These are phyloP conservation scores for Rhopalosiphum padi DNA, from an alignment of 1,140 invertebrate species.

Conservation along the genomic window DNA sequence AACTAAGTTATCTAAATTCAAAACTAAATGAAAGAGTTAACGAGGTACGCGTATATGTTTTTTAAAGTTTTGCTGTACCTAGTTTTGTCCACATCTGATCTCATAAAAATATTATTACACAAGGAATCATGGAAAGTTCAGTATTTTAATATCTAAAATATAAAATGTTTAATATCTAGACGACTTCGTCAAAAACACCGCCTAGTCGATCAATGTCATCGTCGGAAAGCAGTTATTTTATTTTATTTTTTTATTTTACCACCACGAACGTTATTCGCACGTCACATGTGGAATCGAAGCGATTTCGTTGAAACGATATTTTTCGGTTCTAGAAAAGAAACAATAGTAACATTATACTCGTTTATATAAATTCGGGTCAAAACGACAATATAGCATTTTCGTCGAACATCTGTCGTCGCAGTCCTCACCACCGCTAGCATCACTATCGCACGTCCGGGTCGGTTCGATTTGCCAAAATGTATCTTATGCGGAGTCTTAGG, in stretches of 20 bases:
- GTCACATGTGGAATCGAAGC: not conserved
- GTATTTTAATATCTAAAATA: not conserved
- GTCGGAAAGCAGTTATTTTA: not conserved
- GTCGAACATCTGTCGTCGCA: slow-evolving; percentile 22
- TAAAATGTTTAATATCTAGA: not conserved
- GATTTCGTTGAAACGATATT: not conserved
- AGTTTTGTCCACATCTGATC: not conserved
- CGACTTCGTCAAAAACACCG: not conserved
- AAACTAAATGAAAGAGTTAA: no score
- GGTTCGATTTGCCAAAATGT: slow-evolving; percentile 10
- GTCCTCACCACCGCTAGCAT: not conserved
- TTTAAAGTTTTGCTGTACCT: no score
- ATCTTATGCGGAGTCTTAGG: not conserved
- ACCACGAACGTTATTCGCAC: not conserved
- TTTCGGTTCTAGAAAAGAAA: not conserved
- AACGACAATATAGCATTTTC: slow-evolving; percentile 27
- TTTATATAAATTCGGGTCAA: not conserved
- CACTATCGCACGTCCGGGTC: not conserved
- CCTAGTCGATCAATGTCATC: not conserved
- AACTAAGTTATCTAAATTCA: no score
- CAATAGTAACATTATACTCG: not conserved
- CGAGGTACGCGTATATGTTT: no score
- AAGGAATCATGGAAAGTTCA: not conserved
- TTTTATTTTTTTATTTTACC: not conserved
- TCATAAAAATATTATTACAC: not conserved